Conservation (phyloP, 2,797 vertebrate species). For the Alfaro cultratus region DNA sequence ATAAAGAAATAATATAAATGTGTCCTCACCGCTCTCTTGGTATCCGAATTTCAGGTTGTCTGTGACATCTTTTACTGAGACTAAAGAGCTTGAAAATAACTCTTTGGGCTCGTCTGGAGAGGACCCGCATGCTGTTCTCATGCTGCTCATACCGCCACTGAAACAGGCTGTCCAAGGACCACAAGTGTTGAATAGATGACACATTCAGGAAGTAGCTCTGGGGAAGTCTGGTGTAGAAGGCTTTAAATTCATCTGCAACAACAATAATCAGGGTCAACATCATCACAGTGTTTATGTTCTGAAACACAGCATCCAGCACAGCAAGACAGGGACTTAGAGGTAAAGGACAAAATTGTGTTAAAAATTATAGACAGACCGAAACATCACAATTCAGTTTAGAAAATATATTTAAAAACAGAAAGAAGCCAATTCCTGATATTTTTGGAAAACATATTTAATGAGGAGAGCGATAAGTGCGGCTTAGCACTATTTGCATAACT, state of each 20-base stretch:
- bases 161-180: constrained; percentile 91
- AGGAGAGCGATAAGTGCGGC: not conserved
- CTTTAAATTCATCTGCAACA: constrained; percentile 92
- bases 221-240: constrained; percentile 91
- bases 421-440: not conserved
- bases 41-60: constrained; percentile 90
- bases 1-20: not conserved
- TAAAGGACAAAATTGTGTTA: not conserved
- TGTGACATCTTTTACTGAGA: constrained; percentile 94
- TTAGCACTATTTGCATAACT: not conserved
- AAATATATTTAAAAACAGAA: not conserved
- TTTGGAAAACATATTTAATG: not conserved
- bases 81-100: constrained; percentile 96
- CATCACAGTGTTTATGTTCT: not conserved
- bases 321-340: not conserved
- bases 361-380: not conserved
- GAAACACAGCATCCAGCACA: not conserved
- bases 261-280: constrained; percentile 23
- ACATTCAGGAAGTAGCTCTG: constrained; percentile 93
- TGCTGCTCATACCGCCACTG: constrained; percentile 93
- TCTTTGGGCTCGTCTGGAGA: constrained; percentile 90
- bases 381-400: not conserved
- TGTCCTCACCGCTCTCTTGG: constrained; percentile 88
- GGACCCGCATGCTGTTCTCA: constrained; percentile 89
- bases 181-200: constrained; percentile 91